Conservation (phyloP, 2,888 invertebrate genomes). For the Homarus gammarus region DNA sequence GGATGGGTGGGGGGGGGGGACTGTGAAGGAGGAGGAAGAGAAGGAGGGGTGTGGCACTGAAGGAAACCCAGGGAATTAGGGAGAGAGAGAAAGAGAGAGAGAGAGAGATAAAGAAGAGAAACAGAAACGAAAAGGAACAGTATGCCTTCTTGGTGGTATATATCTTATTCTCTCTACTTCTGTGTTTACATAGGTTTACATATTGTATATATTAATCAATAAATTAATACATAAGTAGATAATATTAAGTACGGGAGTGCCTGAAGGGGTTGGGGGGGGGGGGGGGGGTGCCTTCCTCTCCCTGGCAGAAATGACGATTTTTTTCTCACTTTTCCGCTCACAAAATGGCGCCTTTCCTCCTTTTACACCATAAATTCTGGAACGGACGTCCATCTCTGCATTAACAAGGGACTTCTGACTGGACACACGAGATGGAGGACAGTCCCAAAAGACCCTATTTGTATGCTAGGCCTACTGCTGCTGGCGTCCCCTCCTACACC, state of each 20-base stretch:
- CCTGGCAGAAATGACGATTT: conserved; percentile 18
- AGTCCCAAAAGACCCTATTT: too few relatives aligned
- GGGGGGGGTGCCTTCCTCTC: neutral
- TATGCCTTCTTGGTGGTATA: too few relatives aligned
- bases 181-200: too few relatives aligned
- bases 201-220: too few relatives aligned
- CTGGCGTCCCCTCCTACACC: too few relatives aligned
- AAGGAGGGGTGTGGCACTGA: conserved; percentile 4
- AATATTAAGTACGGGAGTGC: neutral
- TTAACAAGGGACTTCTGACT: neutral
- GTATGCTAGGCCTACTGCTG: too few relatives aligned
- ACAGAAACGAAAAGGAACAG: too few relatives aligned
- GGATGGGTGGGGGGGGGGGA: too few relatives aligned
- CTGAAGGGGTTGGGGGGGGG: neutral
- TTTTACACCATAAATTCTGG: conserved; percentile 35
- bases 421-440: too few relatives aligned
- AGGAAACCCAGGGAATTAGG: neutral
- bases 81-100: conserved; percentile 24
- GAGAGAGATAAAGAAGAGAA: conserved; percentile 1
- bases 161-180: neutral
- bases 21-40: conserved; percentile 1
- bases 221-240: too few relatives aligned
- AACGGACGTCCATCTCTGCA: neutral
- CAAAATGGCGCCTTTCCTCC: conserved; percentile 33
- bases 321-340: conserved; percentile 25